phyloP scores from a whole-genome alignment of 2,888 invertebrate species.

The Tupiocoris notatus region DNA sequence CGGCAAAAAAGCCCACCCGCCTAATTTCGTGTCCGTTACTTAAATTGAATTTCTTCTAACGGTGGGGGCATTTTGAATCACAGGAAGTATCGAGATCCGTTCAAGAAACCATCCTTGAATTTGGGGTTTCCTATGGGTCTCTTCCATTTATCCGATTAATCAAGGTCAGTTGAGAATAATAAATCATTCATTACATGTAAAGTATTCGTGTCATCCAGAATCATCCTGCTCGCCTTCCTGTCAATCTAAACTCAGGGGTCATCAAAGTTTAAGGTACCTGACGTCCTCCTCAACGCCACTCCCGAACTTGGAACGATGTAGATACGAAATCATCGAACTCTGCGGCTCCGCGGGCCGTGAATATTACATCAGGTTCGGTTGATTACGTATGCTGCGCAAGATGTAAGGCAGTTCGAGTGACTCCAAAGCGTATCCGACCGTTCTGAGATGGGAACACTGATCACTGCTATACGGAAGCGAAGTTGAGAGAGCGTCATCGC shows the following conservation, averaged over 20 bases:
- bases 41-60: too few relatives aligned
- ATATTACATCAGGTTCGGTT: conserved; percentile 14
- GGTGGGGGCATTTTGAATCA: too few relatives aligned
- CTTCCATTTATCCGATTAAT: too few relatives aligned
- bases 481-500: too few relatives aligned
- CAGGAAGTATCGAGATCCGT: too few relatives aligned
- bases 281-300: background rate
- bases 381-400: conserved; percentile 8
- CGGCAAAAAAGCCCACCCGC: too few relatives aligned
- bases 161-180: too few relatives aligned
- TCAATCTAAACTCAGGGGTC: background rate
- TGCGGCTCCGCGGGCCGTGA: background rate
- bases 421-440: background rate
- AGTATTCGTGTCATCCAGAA: background rate
- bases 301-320: background rate
- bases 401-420: background rate
- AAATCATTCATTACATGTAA: too few relatives aligned
- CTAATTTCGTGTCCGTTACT: too few relatives aligned
- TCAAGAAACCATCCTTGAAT: too few relatives aligned
- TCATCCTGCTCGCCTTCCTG: background rate
- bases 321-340: background rate
- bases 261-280: background rate
- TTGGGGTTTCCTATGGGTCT: too few relatives aligned
- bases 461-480: background rate
- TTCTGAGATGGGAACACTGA: background rate